Conservation (phyloP, 2,888 invertebrate species). For the Cyclophora albipunctata region DNA sequence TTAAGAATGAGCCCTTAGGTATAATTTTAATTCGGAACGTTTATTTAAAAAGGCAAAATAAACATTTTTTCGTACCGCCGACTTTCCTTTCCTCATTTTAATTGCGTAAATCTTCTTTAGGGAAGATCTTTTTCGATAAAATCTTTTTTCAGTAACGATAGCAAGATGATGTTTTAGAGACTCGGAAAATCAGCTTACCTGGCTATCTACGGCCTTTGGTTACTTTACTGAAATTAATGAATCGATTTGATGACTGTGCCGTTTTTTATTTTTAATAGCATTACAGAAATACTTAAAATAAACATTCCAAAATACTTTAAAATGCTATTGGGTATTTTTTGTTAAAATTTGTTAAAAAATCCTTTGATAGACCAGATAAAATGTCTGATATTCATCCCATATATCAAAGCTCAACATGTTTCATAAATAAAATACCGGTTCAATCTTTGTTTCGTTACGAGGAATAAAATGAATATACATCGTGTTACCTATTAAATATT, state of each 20-base stretch:
- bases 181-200: conserved; percentile 42
- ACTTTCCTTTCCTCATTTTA: conserved; percentile 46
- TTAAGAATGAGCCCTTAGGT: conserved; percentile 9
- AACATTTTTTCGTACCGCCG: conserved; percentile 40
- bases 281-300: too few relatives aligned
- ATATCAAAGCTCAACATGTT: conserved; percentile 6
- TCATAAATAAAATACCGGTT: conserved; percentile 12
- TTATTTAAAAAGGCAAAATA: conserved; percentile 41
- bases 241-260: conserved; percentile 1
- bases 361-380: conserved; percentile 12
- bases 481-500: conserved; percentile 4
- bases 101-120: conserved; percentile 64
- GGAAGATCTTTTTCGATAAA: conserved; percentile 45
- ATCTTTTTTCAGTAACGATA: conserved; percentile 42
- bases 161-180: conserved; percentile 43
- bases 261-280: too few relatives aligned
- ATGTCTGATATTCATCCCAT: conserved; percentile 14
- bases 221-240: conserved; percentile 24
- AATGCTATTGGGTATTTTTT: too few relatives aligned
- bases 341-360: conserved; percentile 1
- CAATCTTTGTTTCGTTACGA: conserved; percentile 9
- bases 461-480: conserved; percentile 12
- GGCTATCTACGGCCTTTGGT: conserved; percentile 29
- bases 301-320: too few relatives aligned
- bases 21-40: conserved; percentile 24